phyloP scores from a whole-genome alignment of 2,113 vertebrate genomes.

The Gnathonemus longibarbis region DNA sequence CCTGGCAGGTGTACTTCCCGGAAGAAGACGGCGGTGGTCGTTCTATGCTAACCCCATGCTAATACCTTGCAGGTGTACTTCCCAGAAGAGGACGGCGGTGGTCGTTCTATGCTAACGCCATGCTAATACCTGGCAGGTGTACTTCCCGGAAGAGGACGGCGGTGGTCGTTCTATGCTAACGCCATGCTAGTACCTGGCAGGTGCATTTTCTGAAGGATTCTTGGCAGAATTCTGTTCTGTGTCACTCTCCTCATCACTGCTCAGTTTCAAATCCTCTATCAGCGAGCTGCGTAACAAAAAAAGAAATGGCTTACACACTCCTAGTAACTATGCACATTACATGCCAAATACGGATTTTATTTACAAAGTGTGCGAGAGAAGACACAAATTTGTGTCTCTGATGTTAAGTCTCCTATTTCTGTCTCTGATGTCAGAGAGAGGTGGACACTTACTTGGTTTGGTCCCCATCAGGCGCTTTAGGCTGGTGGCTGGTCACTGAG shows the following conservation, averaged over 20 bases:
- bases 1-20: neutral
- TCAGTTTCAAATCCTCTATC: conserved; percentile 93
- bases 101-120: neutral
- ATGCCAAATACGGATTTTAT: neutral
- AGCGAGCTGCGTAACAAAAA: conserved; percentile 66
- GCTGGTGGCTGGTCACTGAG: conserved; percentile 74
- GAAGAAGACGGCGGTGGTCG: too few species aligned
- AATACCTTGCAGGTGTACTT: neutral
- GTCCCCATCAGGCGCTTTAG: conserved; percentile 71
- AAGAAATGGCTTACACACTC: conserved; percentile 1
- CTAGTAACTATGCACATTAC: neutral
- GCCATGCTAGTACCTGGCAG: conserved; percentile 67
- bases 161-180: neutral
- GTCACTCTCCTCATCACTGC: conserved; percentile 97
- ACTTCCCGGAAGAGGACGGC: neutral
- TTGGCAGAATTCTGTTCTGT: conserved; percentile 90
- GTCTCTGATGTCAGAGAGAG: neutral
- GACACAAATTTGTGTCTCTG: neutral
- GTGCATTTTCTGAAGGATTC: conserved; percentile 78
- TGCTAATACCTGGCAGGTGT: neutral
- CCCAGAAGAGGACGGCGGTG: too few species aligned
- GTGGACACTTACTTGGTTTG: conserved; percentile 52
- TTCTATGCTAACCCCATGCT: neutral
- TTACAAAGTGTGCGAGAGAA: neutral
- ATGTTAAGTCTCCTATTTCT: neutral